Evolutionary conservation across 2,888 invertebrate species (phyloP), one percentile per base, ranked within the genome.

Genomic region (Scaptomyza polygonia): DNA sequence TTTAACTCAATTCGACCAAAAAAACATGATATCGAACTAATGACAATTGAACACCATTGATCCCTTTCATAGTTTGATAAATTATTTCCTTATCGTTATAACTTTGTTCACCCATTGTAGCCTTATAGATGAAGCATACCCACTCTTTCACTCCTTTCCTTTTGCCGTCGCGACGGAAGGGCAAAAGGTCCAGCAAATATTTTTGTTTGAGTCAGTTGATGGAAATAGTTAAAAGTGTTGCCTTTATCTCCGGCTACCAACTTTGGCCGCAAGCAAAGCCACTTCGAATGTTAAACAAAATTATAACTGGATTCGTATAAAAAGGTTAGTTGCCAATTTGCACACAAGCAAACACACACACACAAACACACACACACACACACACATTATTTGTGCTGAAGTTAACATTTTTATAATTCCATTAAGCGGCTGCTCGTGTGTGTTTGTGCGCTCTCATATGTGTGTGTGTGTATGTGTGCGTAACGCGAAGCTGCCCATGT

Each of bases 351-450:
- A 1, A 16, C 51, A 32, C 27, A 65, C 49, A 40, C 52, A 40
- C 49, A 40, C 18, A 30, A 47, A 58, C 39, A 32, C 25, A 40
- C 61, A 53, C 47, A 45, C 45, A 45, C 56, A 45, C 18, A 43
- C 29, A 43, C 25, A 36, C 25, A 25, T 5, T 86, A 88, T 84
- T 88, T 84, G 65, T 84, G 83, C 83, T 88, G 83, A 84, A 84
- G 86, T 88, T 88, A 84, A 88, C 88, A 84, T 84, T 88, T 84
- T 84, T 84, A 84, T 84, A 84, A 84, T 84, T 84, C 88, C 83
- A 84, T 84, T 84, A 88, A 83, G 83, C 86, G 79, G 53, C 72
- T 52, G 67, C 65, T 69, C 58, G 58, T 62, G 65, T 72, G 61
- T 72, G 66, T 72, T 58, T 72, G 66, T 67, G 67, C 53, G 61